A percentile compares a stretch with the other conserved stretches of the same genome.
phyloP scores from a whole-genome alignment of 2,113 vertebrate genomes.

The Otis tarda region DNA sequence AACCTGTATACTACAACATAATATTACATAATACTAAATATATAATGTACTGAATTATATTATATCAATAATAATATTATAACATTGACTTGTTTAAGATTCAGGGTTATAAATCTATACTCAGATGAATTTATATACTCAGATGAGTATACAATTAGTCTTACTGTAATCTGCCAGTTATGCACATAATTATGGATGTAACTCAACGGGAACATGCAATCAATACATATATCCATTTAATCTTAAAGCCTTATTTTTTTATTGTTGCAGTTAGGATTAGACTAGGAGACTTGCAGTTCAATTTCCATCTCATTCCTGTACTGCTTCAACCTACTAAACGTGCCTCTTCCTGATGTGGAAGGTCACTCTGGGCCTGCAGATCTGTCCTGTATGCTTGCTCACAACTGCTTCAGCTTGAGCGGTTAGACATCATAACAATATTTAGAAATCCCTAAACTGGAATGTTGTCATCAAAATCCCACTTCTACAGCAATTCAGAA shows the following conservation, averaged over 20 bases:
- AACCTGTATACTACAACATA: not conserved
- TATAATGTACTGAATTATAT: not conserved
- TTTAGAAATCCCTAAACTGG: not conserved
- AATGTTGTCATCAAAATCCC: not conserved
- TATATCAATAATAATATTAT: not conserved
- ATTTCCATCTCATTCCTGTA: not conserved
- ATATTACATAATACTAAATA: not conserved
- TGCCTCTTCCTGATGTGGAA: not conserved
- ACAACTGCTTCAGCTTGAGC: not conserved
- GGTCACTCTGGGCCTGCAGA: not conserved
- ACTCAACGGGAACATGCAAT: not conserved
- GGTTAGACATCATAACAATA: not conserved
- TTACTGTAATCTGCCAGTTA: not conserved
- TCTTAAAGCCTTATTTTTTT: not conserved
- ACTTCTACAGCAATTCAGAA: not conserved
- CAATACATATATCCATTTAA: not conserved
- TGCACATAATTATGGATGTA: not conserved
- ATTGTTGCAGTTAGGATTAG: not conserved
- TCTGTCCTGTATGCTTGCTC: not conserved
- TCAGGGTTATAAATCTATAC: not conserved
- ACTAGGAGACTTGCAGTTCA: not conserved
- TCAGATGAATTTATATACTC: not conserved
- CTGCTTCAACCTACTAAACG: not conserved
- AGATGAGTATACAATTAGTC: not conserved
- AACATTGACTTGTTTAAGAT: not conserved